Conservation (phyloP, 2,888 invertebrate species). For the Cataglyphis albicans region DNA sequence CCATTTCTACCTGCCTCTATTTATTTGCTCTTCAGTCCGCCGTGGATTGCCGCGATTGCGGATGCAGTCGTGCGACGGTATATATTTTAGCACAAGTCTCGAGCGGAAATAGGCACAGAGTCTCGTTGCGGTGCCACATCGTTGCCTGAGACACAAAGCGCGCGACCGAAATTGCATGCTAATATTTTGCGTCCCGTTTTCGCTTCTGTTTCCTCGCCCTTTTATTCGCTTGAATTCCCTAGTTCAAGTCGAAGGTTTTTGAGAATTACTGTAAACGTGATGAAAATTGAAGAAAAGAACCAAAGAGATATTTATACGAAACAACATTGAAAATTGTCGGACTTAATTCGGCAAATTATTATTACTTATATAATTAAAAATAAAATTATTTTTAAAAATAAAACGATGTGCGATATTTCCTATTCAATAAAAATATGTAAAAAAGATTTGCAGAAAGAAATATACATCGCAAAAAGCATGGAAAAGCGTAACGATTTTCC, state of each 20-base stretch:
- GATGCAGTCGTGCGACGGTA: slow-evolving; percentile 65
- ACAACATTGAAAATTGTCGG: not conserved
- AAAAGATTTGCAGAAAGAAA: not conserved
- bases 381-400: not conserved
- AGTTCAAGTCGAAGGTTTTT: not conserved
- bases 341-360: not conserved
- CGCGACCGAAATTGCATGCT: slow-evolving; percentile 65
- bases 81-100: slow-evolving; percentile 74
- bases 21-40: slow-evolving; percentile 65
- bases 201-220: slow-evolving; percentile 16
- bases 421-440: not conserved
- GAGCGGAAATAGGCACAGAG: slow-evolving; percentile 61
- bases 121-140: slow-evolving; percentile 58
- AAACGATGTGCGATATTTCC: not conserved
- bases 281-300: not conserved
- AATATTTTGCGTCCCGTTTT: slow-evolving; percentile 70
- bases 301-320: not conserved
- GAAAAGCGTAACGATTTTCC: not conserved
- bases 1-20: slow-evolving; percentile 48
- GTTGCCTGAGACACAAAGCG: slow-evolving; percentile 77
- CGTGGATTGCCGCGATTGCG: slow-evolving; percentile 62
- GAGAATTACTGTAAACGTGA: not conserved
- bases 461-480: not conserved
- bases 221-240: slow-evolving; percentile 1
- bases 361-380: not conserved